Percentiles rank a stretch among this genome's conserved stretches.
These are phyloP conservation scores for Brevimyrus niger DNA, from an alignment of 2,113 vertebrate species.

Conservation along the genomic window DNA sequence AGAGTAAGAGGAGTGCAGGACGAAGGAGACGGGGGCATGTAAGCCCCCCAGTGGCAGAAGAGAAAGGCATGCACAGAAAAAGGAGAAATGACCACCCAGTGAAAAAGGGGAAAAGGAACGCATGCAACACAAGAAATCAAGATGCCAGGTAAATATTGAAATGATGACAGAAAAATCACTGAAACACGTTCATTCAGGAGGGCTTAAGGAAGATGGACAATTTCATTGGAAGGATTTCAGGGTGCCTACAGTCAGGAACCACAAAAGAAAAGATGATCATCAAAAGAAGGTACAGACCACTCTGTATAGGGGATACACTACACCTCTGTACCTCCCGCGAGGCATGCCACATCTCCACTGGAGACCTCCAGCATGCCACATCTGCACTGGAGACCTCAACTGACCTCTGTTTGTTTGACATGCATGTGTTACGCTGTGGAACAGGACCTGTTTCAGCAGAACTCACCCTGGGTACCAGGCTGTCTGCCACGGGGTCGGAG, in stretches of 20 bases:
- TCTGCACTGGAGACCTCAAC: background rate
- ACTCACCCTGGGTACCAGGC: conserved; percentile 70
- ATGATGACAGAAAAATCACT: conserved; percentile 21
- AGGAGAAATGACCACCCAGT: conserved; percentile 28
- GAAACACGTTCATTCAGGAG: background rate
- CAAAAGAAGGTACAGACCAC: background rate
- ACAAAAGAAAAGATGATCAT: background rate
- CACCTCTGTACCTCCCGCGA: background rate
- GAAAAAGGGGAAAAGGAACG: conserved; percentile 38
- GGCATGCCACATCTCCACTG: background rate
- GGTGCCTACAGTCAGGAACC: background rate
- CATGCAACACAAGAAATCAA: conserved; percentile 26
- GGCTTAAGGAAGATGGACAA: background rate
- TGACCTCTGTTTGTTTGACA: background rate
- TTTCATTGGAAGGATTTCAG: background rate
- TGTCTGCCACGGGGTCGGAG: conserved; percentile 54
- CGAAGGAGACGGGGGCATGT: background rate
- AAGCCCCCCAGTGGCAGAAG: conserved; percentile 23
- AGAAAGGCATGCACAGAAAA: conserved; percentile 33
- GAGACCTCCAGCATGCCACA: background rate
- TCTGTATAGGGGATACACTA: background rate
- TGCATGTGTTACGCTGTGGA: background rate
- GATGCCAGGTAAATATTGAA: conserved; percentile 16
- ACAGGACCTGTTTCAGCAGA: background rate
- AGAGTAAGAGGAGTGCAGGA: conserved; percentile 9